Evolutionary conservation across 2,888 invertebrate species (phyloP), one percentile per base, ranked within the genome.

Genomic region (Pachliopta kotzebuea): DNA sequence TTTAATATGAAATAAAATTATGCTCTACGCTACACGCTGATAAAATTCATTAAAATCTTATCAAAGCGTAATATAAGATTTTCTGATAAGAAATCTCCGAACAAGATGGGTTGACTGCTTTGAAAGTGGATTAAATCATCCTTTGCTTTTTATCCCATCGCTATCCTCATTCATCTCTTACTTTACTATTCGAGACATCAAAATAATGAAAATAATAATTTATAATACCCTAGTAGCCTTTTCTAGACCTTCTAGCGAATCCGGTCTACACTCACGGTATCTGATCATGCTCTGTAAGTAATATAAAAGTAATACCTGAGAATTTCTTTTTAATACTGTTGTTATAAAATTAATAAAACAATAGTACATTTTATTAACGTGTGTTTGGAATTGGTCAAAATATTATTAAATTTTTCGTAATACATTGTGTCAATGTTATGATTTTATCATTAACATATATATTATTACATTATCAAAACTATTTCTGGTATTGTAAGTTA

Each of bases 401-500:
- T 23, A 1, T 9, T 21, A 23, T 42, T 42, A 63, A 11, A 23
- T 59, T 50, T 65, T 65, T 53, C 60, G 56, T 26, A 60, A 65
- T 55, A 53, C 52, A 53, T 52, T 60, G 29, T 45, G 37, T 60
- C 18, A 60, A 23, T 60, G 29, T 42, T 49, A 56, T 56, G 21
- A 50, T 60, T 26, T 3, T 52, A 18, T 45, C 45, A 45, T n/a
- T 18, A 11, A 45, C 4, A 45, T 45, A 45, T 45, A 23, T 50
- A 52, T 60, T 56, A 56, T 21, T 21, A 21, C 21, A 52, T 52
- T 52, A 45, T 60, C 50, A 42, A 20, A 21, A 7, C 26, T 21
- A 29, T 65, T 65, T 60, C 23, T 31, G 4, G 57, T 61, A 65
- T 8, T 61, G 61, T 57, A 29, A 57, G 45, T 57, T 65, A 65